These are phyloP conservation scores for Lipophrys pholis DNA, from an alignment of 2,113 vertebrate genomes.

Conservation along the genomic window DNA sequence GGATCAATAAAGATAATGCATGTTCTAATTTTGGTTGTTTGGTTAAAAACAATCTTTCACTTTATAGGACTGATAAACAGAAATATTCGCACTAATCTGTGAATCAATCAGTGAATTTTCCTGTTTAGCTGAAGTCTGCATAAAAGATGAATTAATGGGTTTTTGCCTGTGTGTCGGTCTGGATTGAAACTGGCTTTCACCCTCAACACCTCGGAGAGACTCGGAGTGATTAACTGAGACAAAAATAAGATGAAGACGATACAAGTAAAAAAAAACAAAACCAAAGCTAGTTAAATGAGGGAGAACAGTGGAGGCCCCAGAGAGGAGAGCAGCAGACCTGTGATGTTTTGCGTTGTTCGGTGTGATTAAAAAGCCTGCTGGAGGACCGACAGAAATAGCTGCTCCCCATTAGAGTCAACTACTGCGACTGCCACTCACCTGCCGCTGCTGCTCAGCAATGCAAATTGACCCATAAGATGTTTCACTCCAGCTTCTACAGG, in stretches of 20 bases:
- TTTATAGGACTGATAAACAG: too few relatives aligned
- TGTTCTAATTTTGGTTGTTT: too few relatives aligned
- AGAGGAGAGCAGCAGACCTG: slow-evolving; percentile 24
- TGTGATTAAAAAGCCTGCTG: slow-evolving; percentile 61
- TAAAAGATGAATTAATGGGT: too few relatives aligned
- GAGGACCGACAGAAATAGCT: slow-evolving; percentile 61
- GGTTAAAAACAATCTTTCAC: too few relatives aligned
- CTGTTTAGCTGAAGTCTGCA: too few relatives aligned
- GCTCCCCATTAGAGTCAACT: slow-evolving; percentile 63
- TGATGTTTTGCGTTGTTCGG: slow-evolving; percentile 28
- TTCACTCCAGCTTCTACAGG: background rate
- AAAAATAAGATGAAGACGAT: background rate
- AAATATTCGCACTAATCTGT: too few relatives aligned
- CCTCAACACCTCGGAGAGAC: slow-evolving; percentile 7
- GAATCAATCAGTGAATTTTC: too few relatives aligned
- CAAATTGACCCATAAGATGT: slow-evolving; percentile 18
- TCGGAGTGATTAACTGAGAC: slow-evolving; percentile 10
- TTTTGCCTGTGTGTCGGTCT: too few relatives aligned
- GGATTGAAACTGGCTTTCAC: slow-evolving; percentile 26
- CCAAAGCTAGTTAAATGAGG: too few relatives aligned
- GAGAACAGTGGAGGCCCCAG: slow-evolving; percentile 39
- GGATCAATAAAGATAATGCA: too few relatives aligned
- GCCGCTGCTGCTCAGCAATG: slow-evolving; percentile 55
- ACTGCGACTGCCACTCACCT: slow-evolving; percentile 64
- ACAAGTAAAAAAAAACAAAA: slow-evolving; percentile 20